Evolutionary conservation across 2,888 invertebrate genomes (phyloP).

Genomic region (Lepeophtheirus nordmannii): DNA sequence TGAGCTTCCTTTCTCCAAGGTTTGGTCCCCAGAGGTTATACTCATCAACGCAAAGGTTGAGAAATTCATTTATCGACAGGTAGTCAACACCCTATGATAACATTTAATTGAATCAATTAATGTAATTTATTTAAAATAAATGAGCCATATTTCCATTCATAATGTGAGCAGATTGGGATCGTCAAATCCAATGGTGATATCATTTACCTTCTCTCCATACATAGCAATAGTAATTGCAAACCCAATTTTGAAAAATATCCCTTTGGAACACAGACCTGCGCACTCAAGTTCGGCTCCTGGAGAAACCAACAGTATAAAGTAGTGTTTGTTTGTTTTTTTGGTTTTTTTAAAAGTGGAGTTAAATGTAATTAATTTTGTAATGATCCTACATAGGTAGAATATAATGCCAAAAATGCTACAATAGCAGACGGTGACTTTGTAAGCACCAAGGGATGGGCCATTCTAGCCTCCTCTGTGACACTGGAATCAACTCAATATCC

Average conservation of each 20-base stretch:
- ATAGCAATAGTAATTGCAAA: conserved; percentile 5
- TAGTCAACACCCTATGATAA: no score
- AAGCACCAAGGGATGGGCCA: conserved; percentile 11
- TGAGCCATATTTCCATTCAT: no score
- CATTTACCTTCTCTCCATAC: neutral
- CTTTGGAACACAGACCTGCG: conserved; percentile 2
- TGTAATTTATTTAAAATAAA: no score
- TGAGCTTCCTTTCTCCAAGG: conserved; percentile 4
- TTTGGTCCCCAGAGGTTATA: conserved; percentile 14
- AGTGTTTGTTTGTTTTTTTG: neutral
- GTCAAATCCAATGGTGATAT: neutral
- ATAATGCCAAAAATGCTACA: no score
- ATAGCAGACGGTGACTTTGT: neutral
- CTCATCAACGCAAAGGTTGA: conserved; percentile 5
- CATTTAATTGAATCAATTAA: no score
- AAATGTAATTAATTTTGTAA: no score
- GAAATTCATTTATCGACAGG: conserved; percentile 15
- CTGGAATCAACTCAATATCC: conserved; percentile 14
- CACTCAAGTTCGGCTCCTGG: conserved; percentile 15
- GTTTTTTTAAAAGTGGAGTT: no score
- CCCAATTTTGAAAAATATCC: conserved; percentile 10
- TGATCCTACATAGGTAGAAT: no score
- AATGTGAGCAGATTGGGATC: neutral
- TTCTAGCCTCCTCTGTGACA: neutral
- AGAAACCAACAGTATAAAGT: conserved; percentile 12